A percentile compares a stretch with the other conserved stretches of the same genome.
These are phyloP conservation scores for Aphyosemion australe DNA, from an alignment of 2,113 vertebrate genomes.

Conservation along the genomic window DNA sequence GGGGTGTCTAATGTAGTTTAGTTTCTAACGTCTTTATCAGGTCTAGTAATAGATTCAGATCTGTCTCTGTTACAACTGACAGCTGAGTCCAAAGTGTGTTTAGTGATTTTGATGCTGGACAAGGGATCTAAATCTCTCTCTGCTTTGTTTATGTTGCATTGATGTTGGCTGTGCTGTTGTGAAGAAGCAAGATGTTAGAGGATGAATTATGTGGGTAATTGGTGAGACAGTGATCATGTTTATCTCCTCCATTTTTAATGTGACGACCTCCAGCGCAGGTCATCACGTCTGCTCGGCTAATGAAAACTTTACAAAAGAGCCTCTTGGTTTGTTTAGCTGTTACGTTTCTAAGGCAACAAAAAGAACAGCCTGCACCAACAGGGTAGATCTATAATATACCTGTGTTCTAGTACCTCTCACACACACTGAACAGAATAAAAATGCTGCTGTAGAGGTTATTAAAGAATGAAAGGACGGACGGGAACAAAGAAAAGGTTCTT, in stretches of 20 bases:
- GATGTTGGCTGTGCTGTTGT: constrained; percentile 3
- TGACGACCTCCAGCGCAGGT: constrained; percentile 35
- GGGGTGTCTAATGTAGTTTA: constrained; percentile 73
- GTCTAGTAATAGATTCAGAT: constrained; percentile 67
- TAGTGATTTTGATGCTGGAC: neutral
- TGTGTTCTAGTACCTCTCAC: neutral
- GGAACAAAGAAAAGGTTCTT: neutral
- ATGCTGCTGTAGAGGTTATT: neutral
- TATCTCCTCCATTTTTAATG: constrained; percentile 57
- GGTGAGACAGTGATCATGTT: no score
- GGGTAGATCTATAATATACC: constrained; percentile 11
- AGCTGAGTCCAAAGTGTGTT: constrained; percentile 33
- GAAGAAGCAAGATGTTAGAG: constrained; percentile 31
- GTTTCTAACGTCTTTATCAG: constrained; percentile 73
- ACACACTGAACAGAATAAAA: neutral
- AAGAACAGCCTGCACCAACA: neutral
- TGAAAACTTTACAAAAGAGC: constrained; percentile 19
- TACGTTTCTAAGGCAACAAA: constrained; percentile 13
- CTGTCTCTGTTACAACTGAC: constrained; percentile 52
- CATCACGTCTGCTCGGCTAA: constrained; percentile 44
- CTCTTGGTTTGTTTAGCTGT: constrained; percentile 38
- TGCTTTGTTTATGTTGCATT: constrained; percentile 20
- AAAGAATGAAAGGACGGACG: neutral
- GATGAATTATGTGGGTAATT: no score
- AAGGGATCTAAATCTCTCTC: neutral